Evolutionary conservation across 2,113 vertebrate species (phyloP).

Genomic region (Nanorana parkeri): DNA sequence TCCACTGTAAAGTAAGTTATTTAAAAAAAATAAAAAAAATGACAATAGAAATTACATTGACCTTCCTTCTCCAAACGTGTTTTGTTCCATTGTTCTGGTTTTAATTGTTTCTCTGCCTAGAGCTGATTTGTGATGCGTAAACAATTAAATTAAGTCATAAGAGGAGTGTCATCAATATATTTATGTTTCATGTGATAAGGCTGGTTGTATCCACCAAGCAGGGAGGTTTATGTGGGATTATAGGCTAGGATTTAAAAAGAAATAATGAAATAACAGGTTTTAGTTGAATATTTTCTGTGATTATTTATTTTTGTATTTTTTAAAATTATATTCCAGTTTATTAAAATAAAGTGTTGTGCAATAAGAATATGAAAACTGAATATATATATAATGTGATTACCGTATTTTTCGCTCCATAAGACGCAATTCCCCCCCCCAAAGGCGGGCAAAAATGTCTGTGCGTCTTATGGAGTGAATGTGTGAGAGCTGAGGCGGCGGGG

Average conservation of each 20-base stretch:
- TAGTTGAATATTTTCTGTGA: too few relatives aligned
- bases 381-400: too few relatives aligned
- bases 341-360: too few relatives aligned
- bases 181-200: not conserved
- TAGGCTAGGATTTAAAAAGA: not conserved
- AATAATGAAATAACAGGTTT: too few relatives aligned
- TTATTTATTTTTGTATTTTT: too few relatives aligned
- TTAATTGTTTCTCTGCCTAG: slow-evolving; percentile 45
- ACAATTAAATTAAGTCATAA: slow-evolving; percentile 51
- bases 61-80: slow-evolving; percentile 34
- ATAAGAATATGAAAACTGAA: too few relatives aligned
- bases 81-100: slow-evolving; percentile 37
- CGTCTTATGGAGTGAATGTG: too few relatives aligned
- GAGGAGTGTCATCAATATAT: slow-evolving; percentile 41
- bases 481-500: too few relatives aligned
- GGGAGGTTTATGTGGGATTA: not conserved
- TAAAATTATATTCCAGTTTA: too few relatives aligned
- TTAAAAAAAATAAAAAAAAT: slow-evolving; percentile 50
- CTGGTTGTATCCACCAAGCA: not conserved
- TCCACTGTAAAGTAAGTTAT: slow-evolving; percentile 48
- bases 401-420: too few relatives aligned
- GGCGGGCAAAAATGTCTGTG: too few relatives aligned
- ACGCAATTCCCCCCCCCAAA: too few relatives aligned
- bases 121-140: slow-evolving; percentile 35
- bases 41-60: slow-evolving; percentile 53